phyloP scores from a whole-genome alignment of 2,888 invertebrate species.

The Acrobasis repandana region DNA sequence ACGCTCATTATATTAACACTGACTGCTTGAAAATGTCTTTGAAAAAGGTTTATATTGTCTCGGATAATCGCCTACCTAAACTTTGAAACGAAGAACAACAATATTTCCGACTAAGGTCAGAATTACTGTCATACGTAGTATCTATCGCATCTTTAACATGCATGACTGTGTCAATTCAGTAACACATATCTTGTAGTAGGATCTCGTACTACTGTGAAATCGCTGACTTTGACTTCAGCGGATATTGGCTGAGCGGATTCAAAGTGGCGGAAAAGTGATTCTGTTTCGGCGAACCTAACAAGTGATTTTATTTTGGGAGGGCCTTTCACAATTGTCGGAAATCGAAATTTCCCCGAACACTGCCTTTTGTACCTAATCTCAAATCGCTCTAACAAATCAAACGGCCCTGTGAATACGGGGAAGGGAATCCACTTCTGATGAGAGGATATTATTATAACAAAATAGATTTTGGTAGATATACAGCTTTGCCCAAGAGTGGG shows the following conservation, averaged over 20 bases:
- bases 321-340: constrained; percentile 66
- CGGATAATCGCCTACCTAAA: no score
- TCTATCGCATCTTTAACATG: no score
- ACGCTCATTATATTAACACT: no score
- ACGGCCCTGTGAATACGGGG: constrained; percentile 43
- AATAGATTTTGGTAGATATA: no score
- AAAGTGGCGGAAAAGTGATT: constrained; percentile 66
- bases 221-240: constrained; percentile 43
- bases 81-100: no score
- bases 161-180: no score
- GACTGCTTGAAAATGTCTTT: no score
- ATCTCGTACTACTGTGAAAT: constrained; percentile 35
- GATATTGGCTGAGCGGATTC: constrained; percentile 51
- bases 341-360: constrained; percentile 60
- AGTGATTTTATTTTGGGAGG: constrained; percentile 62
- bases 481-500: no score
- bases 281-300: constrained; percentile 56
- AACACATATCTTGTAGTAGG: no score
- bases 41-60: no score
- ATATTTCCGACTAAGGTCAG: no score
- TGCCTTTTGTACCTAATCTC: constrained; percentile 57
- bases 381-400: constrained; percentile 61
- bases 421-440: constrained; percentile 41
- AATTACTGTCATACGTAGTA: no score
- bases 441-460: constrained; percentile 14